phyloP scores from a whole-genome alignment of 2,888 invertebrate species.

The Ecdyonurus torrentis region DNA sequence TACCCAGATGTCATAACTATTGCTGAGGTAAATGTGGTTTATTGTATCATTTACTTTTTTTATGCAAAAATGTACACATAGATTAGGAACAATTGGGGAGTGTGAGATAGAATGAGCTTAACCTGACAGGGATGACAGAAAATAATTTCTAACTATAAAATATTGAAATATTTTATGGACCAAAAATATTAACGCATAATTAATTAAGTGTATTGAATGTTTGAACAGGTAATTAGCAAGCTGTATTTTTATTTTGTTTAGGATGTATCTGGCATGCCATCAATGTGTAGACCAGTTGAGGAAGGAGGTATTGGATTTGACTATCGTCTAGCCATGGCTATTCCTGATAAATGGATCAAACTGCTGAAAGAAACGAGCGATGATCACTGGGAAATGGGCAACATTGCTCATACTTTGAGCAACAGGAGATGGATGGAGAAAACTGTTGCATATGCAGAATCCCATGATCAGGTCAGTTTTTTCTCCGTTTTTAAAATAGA shows the following conservation, averaged over 20 bases:
- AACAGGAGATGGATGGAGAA: constrained; percentile 93
- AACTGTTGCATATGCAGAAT: constrained; percentile 95
- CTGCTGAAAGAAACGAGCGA: constrained; percentile 64
- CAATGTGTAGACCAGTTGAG: constrained; percentile 73
- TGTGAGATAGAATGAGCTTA: too few species aligned
- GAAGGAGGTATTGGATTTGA: constrained; percentile 97
- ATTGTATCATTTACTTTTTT: too few species aligned
- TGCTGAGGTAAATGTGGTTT: constrained; percentile 52
- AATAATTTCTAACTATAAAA: too few species aligned
- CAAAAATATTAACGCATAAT: too few species aligned
- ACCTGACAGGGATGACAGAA: too few species aligned
- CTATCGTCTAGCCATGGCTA: constrained; percentile 95
- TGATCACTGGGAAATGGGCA: constrained; percentile 86
- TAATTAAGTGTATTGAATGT: too few species aligned
- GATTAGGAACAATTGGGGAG: too few species aligned
- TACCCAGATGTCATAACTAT: constrained; percentile 76
- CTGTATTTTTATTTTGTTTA: constrained; percentile 19
- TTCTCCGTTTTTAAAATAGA: too few species aligned
- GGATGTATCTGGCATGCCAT: constrained; percentile 99
- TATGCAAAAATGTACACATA: too few species aligned
- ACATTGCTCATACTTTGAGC: constrained; percentile 80
- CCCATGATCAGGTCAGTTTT: constrained; percentile 72
- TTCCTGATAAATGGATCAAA: constrained; percentile 98
- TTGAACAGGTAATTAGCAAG: too few species aligned
- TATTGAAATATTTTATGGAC: too few species aligned